Evolutionary conservation across 1,140 invertebrate species (phyloP), one percentile per base, ranked within the genome.

Genomic region (Branchinecta lynchi): DNA sequence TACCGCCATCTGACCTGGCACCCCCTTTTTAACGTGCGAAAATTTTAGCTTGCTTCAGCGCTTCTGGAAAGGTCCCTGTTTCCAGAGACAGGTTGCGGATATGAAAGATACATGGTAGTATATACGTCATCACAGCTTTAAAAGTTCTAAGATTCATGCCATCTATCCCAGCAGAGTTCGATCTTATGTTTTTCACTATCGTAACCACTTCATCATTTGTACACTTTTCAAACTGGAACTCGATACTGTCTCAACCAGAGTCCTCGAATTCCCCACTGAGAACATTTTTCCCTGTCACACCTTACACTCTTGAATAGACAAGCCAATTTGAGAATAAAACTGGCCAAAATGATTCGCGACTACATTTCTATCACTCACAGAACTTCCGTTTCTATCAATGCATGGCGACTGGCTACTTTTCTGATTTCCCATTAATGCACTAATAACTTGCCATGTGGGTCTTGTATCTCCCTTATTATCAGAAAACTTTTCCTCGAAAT

Each of bases 401-500:
- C 46, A 51, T 9, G 46, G 46, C 46, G 46, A 51, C 46, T 51
- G 46, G 46, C 46, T 51, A 51, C n/a, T 51, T 51, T 51, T 51
- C 46, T 51, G 9, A 51, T 51, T 51, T 51, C 46, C 46, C 46
- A 51, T 51, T 9, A 51, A 51, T n/a, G 9, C 46, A 51, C n/a
- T 51, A n/a, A 51, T 51, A 51, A 51, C 46, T 51, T 51, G 46
- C 46, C 46, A 51, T 51, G 46, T 51, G n/a, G 46, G 9, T 51
- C 46, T 51, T 51, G 46, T 51, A 51, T 51, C 46, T 51, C 46
- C 46, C 46, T 51, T 51, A 51, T 51, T n/a, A 51, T 51, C 46
- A 51, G 46, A 51, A 51, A 51, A 51, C 46, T 51, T 51, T 51
- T 51, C 46, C 46, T 51, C 46, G n/a, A 51, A 51, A n/a, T 51